Evolutionary conservation across 2,113 vertebrate genomes (phyloP).

Genomic region (Numenius arquata): DNA sequence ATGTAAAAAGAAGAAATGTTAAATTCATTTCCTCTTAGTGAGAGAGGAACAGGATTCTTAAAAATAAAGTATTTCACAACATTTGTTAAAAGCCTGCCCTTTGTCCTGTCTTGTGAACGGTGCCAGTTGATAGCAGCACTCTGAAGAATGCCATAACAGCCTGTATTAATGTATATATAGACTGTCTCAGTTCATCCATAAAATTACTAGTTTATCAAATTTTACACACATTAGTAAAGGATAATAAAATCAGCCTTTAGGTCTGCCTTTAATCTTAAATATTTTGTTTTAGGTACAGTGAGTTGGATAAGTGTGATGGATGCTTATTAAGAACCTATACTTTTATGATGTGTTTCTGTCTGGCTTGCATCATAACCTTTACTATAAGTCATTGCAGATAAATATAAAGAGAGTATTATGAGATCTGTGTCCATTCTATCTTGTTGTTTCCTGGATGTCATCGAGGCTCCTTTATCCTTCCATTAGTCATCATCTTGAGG

Average conservation of each 20-base stretch:
- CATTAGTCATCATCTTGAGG: not conserved
- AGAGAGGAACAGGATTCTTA: slow-evolving; percentile 45
- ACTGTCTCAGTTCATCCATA: not conserved
- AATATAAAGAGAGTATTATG: not conserved
- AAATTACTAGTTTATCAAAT: not conserved
- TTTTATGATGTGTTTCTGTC: not conserved
- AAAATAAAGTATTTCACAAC: slow-evolving; percentile 57
- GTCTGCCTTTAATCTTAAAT: not conserved
- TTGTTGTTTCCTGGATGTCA: not conserved
- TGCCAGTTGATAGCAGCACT: not conserved
- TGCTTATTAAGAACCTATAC: not conserved
- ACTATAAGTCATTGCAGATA: not conserved
- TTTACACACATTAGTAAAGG: not conserved
- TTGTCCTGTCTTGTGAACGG: not conserved
- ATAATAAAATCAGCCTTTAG: not conserved
- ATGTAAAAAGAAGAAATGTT: slow-evolving; percentile 45
- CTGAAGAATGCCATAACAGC: not conserved
- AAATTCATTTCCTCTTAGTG: slow-evolving; percentile 46
- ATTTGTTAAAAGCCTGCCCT: not conserved
- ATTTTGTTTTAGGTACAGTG: not conserved
- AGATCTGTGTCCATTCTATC: not conserved
- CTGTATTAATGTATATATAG: not conserved
- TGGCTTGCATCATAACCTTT: not conserved
- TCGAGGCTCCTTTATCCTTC: not conserved
- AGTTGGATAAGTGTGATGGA: not conserved